These are phyloP conservation scores for Drosophila nikananu DNA, from an alignment of 1,140 invertebrate genomes.

Conservation along the genomic window DNA sequence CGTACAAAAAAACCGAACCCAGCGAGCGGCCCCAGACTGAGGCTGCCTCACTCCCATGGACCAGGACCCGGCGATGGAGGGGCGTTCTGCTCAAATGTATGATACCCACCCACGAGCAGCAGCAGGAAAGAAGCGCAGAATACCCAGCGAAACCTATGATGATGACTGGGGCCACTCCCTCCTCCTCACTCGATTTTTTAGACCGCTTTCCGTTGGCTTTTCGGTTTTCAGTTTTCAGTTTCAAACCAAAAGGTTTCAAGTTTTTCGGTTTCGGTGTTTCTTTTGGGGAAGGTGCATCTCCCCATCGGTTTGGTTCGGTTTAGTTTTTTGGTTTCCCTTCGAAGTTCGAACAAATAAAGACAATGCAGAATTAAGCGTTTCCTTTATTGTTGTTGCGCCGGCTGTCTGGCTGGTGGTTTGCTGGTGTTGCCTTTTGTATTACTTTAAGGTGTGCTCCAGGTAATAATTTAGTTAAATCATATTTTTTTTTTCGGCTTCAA, in stretches of 20 bases:
- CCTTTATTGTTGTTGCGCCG: constrained; percentile 76
- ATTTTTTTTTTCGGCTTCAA: constrained; percentile 66
- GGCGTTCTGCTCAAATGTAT: constrained; percentile 85
- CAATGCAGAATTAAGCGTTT: constrained; percentile 84
- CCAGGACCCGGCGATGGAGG: constrained; percentile 68
- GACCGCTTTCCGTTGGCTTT: constrained; percentile 44
- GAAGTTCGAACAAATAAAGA: constrained; percentile 52
- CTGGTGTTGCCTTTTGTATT: constrained; percentile 77
- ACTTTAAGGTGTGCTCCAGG: constrained; percentile 84
- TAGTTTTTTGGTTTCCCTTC: constrained; percentile 37
- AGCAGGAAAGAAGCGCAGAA: constrained; percentile 45
- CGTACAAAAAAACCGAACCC: constrained; percentile 24
- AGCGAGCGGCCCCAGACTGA: constrained; percentile 40
- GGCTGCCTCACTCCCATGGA: constrained; percentile 51
- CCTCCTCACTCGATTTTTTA: constrained; percentile 29
- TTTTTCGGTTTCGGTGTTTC: constrained; percentile 11
- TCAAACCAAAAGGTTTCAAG: constrained; percentile 13
- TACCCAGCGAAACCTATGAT: constrained; percentile 73
- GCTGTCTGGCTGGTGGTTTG: constrained; percentile 39
- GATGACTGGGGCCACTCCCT: constrained; percentile 64
- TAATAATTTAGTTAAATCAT: constrained; percentile 85
- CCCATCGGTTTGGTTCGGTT: constrained; percentile 35
- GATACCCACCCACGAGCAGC: constrained; percentile 84
- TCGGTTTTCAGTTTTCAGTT: constrained; percentile 5
- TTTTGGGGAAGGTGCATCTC: constrained; percentile 69